Conservation (phyloP, 2,888 invertebrate species). For the Oxystoma pomonae region DNA sequence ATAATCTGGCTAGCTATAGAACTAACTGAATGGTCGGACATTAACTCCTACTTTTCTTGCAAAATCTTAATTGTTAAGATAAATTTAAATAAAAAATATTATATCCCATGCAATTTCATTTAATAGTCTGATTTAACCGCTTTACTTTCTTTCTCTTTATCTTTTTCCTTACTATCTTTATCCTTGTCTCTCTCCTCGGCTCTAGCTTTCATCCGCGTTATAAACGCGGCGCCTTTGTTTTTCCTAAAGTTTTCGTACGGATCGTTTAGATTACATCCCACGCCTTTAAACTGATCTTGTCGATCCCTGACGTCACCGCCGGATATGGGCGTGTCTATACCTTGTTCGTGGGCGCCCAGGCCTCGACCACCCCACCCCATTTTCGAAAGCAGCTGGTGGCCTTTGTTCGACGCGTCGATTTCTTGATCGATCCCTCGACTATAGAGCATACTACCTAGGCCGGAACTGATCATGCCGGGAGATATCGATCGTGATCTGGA, state of each 20-base stretch:
- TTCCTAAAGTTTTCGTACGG: conserved; percentile 97
- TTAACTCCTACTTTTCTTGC: too few relatives aligned
- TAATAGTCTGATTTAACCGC: too few relatives aligned
- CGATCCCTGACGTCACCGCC: conserved; percentile 88
- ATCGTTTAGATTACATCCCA: conserved; percentile 89
- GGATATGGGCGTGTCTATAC: conserved; percentile 91
- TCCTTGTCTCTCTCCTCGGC: conserved; percentile 68
- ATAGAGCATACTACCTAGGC: conserved; percentile 19
- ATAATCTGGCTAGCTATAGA: too few relatives aligned
- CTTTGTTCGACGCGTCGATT: conserved; percentile 87
- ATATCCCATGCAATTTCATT: too few relatives aligned
- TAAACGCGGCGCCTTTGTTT: conserved; percentile 92
- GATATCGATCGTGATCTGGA: conserved; percentile 47
- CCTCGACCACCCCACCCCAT: conserved; percentile 99
- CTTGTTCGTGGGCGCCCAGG: conserved; percentile 91
- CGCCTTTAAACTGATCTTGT: conserved; percentile 91
- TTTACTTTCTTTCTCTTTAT: too few relatives aligned
- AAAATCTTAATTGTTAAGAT: too few relatives aligned
- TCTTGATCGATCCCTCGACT: conserved; percentile 49
- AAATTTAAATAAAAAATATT: too few relatives aligned
- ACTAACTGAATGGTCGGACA: too few relatives aligned
- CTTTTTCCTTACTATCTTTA: too few relatives aligned
- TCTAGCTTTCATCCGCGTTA: conserved; percentile 88
- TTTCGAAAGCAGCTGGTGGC: conserved; percentile 93
- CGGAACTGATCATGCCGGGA: conserved; percentile 38